Evolutionary conservation across 2,888 invertebrate genomes (phyloP).

Genomic region (Unio pictorum): DNA sequence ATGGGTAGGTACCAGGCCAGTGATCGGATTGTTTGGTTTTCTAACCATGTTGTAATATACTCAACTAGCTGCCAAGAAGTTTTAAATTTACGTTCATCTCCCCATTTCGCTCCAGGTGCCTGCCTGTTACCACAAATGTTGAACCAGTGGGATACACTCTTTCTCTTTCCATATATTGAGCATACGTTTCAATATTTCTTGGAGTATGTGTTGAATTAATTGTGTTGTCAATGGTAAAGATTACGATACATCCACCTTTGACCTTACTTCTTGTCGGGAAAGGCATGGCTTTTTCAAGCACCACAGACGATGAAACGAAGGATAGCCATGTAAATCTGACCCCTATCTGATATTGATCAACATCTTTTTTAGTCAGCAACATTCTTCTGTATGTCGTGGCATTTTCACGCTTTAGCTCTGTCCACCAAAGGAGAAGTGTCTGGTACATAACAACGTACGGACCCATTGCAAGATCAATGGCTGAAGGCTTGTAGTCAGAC

Average conservation of each 20-base stretch:
- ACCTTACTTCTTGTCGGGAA: constrained; percentile 29
- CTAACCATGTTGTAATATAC: too few relatives aligned
- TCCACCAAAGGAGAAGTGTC: constrained; percentile 31
- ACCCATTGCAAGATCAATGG: constrained; percentile 32
- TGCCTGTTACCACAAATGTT: constrained; percentile 1
- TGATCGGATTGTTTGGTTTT: too few relatives aligned
- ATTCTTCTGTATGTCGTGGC: constrained; percentile 28
- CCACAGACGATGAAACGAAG: constrained; percentile 31
- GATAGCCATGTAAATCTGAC: constrained; percentile 31
- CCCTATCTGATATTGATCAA: constrained; percentile 22
- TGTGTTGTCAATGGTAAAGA: constrained; percentile 13
- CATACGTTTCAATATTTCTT: constrained; percentile 12
- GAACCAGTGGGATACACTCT: constrained; percentile 18
- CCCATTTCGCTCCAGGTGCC: neutral
- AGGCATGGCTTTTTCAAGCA: constrained; percentile 13
- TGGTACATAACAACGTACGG: constrained; percentile 38
- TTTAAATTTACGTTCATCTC: constrained; percentile 1
- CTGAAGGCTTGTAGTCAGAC: constrained; percentile 27
- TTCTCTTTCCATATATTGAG: constrained; percentile 13
- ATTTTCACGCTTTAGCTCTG: constrained; percentile 15
- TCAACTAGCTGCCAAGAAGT: neutral
- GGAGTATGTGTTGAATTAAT: constrained; percentile 7
- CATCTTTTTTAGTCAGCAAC: constrained; percentile 14
- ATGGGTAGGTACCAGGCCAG: too few relatives aligned
- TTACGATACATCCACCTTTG: neutral